Conservation (phyloP, 2,797 vertebrate genomes). For the Tarsius wallacei region DNA sequence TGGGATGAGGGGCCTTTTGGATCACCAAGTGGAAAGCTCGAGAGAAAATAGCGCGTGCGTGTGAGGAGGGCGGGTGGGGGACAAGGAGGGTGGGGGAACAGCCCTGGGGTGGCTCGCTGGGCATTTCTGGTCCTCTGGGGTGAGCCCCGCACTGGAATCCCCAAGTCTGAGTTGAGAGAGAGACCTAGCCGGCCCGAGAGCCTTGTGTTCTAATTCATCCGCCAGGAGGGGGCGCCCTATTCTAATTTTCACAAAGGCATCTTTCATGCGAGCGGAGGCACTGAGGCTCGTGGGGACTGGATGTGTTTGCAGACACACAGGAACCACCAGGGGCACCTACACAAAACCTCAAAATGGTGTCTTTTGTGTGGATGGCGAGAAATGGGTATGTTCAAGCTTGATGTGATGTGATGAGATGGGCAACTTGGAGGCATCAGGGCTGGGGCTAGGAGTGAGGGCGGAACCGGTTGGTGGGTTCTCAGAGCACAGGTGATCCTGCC, state of each 20-base stretch:
- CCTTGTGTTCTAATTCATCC: background rate
- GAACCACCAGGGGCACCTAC: background rate
- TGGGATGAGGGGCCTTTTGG: background rate
- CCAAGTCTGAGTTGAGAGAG: background rate
- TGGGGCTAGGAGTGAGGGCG: background rate
- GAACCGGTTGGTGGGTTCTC: background rate
- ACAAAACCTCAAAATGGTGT: background rate
- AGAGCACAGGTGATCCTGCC: background rate
- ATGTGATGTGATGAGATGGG: background rate
- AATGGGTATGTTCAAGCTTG: background rate
- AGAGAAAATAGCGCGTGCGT: background rate
- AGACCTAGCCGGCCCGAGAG: background rate
- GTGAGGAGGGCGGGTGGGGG: background rate
- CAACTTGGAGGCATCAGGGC: background rate
- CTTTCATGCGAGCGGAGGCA: background rate
- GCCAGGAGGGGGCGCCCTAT: conserved; percentile 66
- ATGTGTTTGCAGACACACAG: background rate
- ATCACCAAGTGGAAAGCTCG: background rate
- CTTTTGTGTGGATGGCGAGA: background rate
- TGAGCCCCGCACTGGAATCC: background rate
- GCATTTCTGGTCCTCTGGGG: background rate
- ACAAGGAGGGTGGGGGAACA: background rate
- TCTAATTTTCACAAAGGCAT: conserved; percentile 48
- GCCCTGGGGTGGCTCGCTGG: background rate
- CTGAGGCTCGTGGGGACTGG: too few species aligned